phyloP scores from a whole-genome alignment of 1,140 invertebrate species.

The Varroa destructor region DNA sequence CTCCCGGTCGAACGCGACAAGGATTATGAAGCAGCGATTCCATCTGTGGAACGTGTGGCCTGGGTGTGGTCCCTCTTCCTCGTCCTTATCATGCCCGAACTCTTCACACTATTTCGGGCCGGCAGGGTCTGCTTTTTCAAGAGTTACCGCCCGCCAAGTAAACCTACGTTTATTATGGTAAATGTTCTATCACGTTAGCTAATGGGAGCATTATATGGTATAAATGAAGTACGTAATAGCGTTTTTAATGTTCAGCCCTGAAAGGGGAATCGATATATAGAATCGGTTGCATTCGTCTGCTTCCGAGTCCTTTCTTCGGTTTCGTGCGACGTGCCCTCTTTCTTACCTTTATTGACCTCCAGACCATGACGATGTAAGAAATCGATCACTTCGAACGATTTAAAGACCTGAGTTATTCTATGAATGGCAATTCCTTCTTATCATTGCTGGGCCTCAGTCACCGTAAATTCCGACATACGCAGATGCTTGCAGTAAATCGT shows the following conservation, averaged over 20 bases:
- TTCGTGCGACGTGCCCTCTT: no score
- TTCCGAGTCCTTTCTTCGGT: no score
- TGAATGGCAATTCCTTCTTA: no score
- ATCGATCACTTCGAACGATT: no score
- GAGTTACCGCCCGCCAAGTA: slow-evolving; percentile 31
- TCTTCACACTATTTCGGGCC: slow-evolving; percentile 68
- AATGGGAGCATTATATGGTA: slow-evolving; percentile 15
- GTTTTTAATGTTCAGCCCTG: slow-evolving; percentile 39
- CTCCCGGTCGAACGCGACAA: slow-evolving; percentile 31
- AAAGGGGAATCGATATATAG: background rate
- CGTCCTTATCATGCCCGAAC: slow-evolving; percentile 68
- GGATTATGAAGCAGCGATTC: slow-evolving; percentile 31
- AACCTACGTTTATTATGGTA: slow-evolving; percentile 34
- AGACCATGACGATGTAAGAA: no score
- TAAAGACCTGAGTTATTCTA: no score
- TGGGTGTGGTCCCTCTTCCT: slow-evolving; percentile 88
- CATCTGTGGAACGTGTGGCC: slow-evolving; percentile 62
- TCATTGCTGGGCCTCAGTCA: no score
- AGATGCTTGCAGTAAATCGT: no score
- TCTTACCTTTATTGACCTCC: no score
- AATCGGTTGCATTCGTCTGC: no score
- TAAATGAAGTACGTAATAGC: slow-evolving; percentile 49
- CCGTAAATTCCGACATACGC: no score
- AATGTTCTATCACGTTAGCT: background rate
- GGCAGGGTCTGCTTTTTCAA: slow-evolving; percentile 80